phyloP scores from a whole-genome alignment of 2,888 invertebrate species.

The Eupithecia tripunctaria region DNA sequence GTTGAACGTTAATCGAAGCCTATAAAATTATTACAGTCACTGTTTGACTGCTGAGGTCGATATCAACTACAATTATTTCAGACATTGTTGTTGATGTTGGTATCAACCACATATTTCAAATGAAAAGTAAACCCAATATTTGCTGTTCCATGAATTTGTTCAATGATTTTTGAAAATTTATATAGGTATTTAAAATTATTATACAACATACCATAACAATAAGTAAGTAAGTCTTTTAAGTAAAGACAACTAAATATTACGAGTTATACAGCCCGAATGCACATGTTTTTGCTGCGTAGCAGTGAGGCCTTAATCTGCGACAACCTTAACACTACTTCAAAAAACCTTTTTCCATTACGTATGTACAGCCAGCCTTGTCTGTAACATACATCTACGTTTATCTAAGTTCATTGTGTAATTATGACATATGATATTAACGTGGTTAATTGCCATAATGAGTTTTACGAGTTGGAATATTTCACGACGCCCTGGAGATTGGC shows the following conservation, averaged over 20 bases:
- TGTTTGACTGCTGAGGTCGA: too few relatives aligned
- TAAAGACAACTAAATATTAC: too few relatives aligned
- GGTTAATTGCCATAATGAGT: slow-evolving; percentile 28
- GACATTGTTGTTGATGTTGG: not conserved
- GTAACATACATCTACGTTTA: slow-evolving; percentile 10
- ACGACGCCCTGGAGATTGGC: slow-evolving; percentile 13
- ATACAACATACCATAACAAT: too few relatives aligned
- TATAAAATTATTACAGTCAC: not conserved
- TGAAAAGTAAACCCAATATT: not conserved
- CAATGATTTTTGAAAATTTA: not conserved
- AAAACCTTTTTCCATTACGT: not conserved
- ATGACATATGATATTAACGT: slow-evolving; percentile 25
- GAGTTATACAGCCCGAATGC: too few relatives aligned
- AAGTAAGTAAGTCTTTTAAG: too few relatives aligned
- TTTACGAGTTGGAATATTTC: slow-evolving; percentile 25
- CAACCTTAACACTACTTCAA: not conserved
- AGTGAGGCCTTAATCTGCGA: too few relatives aligned
- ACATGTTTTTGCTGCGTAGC: too few relatives aligned
- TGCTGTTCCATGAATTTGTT: not conserved
- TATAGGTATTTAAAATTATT: too few relatives aligned
- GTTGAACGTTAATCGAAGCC: not conserved
- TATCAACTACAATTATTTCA: not conserved
- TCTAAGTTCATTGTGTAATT: slow-evolving; percentile 21
- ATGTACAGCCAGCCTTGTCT: not conserved
- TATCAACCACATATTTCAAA: not conserved